Conservation (phyloP, 1,140 invertebrate species). For the Nautilus pompilius region DNA sequence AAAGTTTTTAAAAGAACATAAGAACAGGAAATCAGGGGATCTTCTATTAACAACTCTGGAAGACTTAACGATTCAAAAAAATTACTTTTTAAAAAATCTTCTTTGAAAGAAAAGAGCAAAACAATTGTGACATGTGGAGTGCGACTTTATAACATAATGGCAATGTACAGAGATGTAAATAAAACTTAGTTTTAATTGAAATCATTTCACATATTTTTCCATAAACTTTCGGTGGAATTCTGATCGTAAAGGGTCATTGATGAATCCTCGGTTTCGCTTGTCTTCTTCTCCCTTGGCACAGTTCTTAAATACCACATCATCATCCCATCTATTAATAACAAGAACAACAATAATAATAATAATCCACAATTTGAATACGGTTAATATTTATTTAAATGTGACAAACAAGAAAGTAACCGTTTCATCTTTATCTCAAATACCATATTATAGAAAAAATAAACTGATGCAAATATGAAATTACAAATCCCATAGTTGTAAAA, state of each 20-base stretch:
- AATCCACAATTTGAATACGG: background rate
- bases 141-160: too few relatives aligned
- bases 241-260: conserved; percentile 96
- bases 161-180: too few relatives aligned
- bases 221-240: conserved; percentile 99
- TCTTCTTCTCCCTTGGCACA: conserved; percentile 94
- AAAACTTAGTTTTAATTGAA: too few relatives aligned
- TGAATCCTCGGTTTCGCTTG: conserved; percentile 80
- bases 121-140: too few relatives aligned
- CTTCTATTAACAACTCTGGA: too few relatives aligned
- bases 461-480: background rate
- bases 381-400: background rate
- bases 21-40: too few relatives aligned
- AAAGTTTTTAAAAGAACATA: too few relatives aligned
- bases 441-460: background rate
- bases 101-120: too few relatives aligned
- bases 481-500: too few relatives aligned
- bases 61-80: too few relatives aligned
- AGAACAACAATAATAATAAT: background rate
- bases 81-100: too few relatives aligned
- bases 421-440: background rate
- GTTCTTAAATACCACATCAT: conserved; percentile 99
- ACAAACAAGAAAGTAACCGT: background rate
- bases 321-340: conserved; percentile 75
- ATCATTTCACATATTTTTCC: conserved; percentile 98